Evolutionary conservation across 2,888 invertebrate species (phyloP).

Genomic region (Strigamia transsilvanica): DNA sequence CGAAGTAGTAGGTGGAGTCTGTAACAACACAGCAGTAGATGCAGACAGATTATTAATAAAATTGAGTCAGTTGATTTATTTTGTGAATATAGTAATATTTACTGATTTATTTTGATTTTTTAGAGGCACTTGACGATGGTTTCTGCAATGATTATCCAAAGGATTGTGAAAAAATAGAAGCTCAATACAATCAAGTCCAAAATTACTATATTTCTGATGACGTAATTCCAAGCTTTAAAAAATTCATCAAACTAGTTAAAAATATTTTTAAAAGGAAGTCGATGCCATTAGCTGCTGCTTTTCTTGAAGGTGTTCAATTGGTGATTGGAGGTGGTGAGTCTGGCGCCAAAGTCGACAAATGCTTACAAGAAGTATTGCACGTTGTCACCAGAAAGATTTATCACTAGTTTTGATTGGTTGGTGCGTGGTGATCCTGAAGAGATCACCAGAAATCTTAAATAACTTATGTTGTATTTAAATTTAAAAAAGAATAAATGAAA

Average conservation of each 20-base stretch:
- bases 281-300: background rate
- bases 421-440: too few species aligned
- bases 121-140: background rate
- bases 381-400: too few species aligned
- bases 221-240: background rate
- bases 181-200: background rate
- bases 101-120: background rate
- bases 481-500: too few species aligned
- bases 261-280: background rate
- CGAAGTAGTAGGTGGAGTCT: background rate
- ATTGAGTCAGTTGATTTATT: background rate
- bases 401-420: too few species aligned
- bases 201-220: background rate
- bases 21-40: background rate
- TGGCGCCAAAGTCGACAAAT: background rate
- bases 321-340: background rate
- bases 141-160: background rate
- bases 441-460: too few species aligned
- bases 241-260: background rate
- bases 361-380: too few species aligned
- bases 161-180: background rate
- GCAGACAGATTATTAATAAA: too few species aligned
- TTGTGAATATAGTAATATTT: background rate
- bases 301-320: background rate
- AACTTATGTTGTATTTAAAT: too few species aligned